Base-by-base conservation (phyloP, 2,888 invertebrate species). In the Bibio marci region DNA sequence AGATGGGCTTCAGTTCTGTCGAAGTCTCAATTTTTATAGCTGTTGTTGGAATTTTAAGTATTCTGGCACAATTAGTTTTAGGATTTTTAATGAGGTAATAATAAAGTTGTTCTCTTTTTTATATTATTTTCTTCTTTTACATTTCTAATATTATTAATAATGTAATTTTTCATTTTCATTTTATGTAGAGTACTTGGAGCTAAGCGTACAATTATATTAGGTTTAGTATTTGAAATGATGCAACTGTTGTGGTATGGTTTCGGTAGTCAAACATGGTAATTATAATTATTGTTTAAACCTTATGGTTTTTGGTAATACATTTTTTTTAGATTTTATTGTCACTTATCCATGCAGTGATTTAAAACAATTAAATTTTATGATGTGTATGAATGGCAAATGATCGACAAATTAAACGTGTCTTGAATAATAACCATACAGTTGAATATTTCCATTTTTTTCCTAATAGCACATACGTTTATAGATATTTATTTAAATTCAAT, bases 11-110 rank as follows among this genome's bases (percentile, higher is more conserved):
- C 66, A 82, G 80, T 50, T 83, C 81, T 43, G 79, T 88, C 55
- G 86, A 90, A 72, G 95, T 98, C 51, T 94, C 97, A 41, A 80
- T 92, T 50, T 98, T 94, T 63, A 97, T 98, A 55, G 98, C 97
- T 46, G 76, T 92, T 44, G 88, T 97, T 43, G 97, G 97, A 44
- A 80, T 95, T 49, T 71, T 97, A 48, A 95, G 95, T 52, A 95
- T 98, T 45, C 74, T 87, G 48, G 88, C 95, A 49, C 98, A 95
- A 68, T 80, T 92, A 42, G 71, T 85, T 48, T 70, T 87, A 46
- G 87, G 86, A 46, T 70, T 80, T 57, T 65, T 86, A 47, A 86
- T 86, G 82, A 57, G 66, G 67, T 64, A n/a, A n/a, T n/a, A n/a
- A n/a, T n/a, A n/a, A n/a, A n/a, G n/a, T n/a, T n/a, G n/a, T 49